These are phyloP conservation scores for Catamblyrhynchus diadema DNA, from an alignment of 2,797 vertebrate species.

Conservation along the genomic window DNA sequence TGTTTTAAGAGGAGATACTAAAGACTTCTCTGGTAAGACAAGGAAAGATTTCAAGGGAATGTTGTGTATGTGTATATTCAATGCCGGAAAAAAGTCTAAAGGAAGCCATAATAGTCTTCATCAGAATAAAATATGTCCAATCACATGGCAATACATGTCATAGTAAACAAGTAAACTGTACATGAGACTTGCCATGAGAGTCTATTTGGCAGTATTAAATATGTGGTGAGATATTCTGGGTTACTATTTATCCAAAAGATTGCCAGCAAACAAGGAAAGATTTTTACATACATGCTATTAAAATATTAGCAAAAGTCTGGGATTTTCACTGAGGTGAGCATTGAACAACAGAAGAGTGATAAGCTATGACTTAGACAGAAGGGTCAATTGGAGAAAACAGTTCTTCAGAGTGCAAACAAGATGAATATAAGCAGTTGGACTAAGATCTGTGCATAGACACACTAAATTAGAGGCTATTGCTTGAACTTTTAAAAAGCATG, in stretches of 20 bases:
- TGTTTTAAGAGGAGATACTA: background rate
- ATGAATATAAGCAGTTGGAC: background rate
- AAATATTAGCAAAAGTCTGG: background rate
- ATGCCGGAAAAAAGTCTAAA: background rate
- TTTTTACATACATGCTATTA: background rate
- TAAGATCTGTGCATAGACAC: background rate
- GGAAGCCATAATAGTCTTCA: background rate
- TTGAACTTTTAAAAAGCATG: background rate
- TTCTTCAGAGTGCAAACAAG: background rate
- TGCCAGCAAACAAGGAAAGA: background rate
- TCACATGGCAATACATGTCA: background rate
- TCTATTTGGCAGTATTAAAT: background rate
- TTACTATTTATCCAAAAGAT: background rate
- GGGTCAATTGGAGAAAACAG: background rate
- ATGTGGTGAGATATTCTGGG: background rate
- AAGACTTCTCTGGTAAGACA: background rate
- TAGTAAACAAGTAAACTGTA: background rate
- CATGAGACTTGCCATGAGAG: background rate
- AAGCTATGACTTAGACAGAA: background rate
- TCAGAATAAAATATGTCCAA: background rate
- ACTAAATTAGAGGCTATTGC: background rate
- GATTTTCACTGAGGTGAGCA: background rate
- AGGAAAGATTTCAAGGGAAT: background rate
- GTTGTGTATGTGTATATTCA: background rate
- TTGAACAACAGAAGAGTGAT: background rate